Base-by-base conservation (phyloP, 1,140 invertebrate species). In the Psix sp. region DNA sequence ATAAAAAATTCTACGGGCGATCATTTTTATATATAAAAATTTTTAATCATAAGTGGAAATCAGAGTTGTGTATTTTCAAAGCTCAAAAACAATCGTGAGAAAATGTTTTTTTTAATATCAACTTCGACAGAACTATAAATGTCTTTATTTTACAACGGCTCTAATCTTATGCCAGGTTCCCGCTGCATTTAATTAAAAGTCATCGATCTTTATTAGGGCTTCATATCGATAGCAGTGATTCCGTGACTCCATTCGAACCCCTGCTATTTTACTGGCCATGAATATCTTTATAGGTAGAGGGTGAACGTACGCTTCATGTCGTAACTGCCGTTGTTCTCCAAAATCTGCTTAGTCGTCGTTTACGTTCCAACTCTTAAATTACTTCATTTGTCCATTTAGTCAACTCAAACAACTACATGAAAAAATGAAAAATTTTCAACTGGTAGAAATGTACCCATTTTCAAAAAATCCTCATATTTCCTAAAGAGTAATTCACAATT, bases 181-280 rank as follows among this genome's bases (percentile, higher is more conserved):
- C 68, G 63, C 43, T 74, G 72, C 77, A 74, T 81, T 84, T 84
- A 81, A 84, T 84, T 83, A 84, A 84, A 82, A 66, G 74, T 78
- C 81, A 84, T 84, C 81, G 79, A 84, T 84, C 83, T 84, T 84
- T 82, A 84, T 84, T 83, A 84, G 74, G 20, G 59, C 63, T 81
- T 78, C 78, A 79, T 83, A 83, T 83, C 76, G 80, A 82, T 74
- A 80, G 71, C 79, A 70, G 76, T 81, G 78, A 79, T 82, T 81
- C 59, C 80, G 60, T 72, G 71, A 74, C 78, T 73, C 77, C 80
- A 80, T 76, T 72, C 52, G 65, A 71, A 72, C 60, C 77, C 73
- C 80, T 76, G 60, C 52, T 52, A 71, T 65, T 57, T 59, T 57
- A 65, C 63, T 73, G 45, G 68, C 80, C 74, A 83, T 84, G 82